Percentiles rank a stretch among this genome's conserved stretches.
Evolutionary conservation across 2,113 vertebrate genomes (phyloP).

Genomic region (Pholis gunnellus): DNA sequence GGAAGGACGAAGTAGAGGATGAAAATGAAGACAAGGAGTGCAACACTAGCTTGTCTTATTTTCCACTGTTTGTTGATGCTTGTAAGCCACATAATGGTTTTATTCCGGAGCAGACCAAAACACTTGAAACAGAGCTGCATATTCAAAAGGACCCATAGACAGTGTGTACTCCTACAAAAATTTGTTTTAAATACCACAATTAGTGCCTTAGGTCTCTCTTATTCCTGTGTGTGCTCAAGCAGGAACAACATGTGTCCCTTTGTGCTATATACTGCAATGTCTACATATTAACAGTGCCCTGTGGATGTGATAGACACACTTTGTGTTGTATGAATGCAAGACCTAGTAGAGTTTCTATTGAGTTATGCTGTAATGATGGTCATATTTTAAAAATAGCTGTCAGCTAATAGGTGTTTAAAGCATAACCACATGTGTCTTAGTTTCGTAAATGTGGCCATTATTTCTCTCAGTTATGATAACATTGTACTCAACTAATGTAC

Average conservation of each 20-base stretch:
- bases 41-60: conserved; percentile 88
- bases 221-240: conserved; percentile 45
- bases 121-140: conserved; percentile 85
- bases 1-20: conserved; percentile 84
- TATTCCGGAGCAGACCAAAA: conserved; percentile 84
- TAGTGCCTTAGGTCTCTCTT: conserved; percentile 78
- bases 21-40: conserved; percentile 89
- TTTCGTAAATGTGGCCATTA: conserved; percentile 15
- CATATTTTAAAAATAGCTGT: neutral
- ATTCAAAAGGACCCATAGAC: conserved; percentile 69
- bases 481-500: conserved; percentile 2
- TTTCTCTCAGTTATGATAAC: conserved; percentile 12
- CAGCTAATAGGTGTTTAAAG: neutral
- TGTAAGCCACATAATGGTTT: conserved; percentile 86
- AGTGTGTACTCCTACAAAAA: conserved; percentile 5
- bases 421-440: neutral
- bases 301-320: conserved; percentile 45
- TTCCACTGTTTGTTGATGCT: conserved; percentile 87
- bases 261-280: conserved; percentile 49
- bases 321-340: conserved; percentile 33
- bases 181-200: conserved; percentile 53
- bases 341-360: conserved; percentile 13
- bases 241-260: conserved; percentile 40
- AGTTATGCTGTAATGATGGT: conserved; percentile 31
- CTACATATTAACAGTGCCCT: conserved; percentile 74